Evolutionary conservation across 2,888 invertebrate species (phyloP).

Genomic region (Cheilosia urbana): DNA sequence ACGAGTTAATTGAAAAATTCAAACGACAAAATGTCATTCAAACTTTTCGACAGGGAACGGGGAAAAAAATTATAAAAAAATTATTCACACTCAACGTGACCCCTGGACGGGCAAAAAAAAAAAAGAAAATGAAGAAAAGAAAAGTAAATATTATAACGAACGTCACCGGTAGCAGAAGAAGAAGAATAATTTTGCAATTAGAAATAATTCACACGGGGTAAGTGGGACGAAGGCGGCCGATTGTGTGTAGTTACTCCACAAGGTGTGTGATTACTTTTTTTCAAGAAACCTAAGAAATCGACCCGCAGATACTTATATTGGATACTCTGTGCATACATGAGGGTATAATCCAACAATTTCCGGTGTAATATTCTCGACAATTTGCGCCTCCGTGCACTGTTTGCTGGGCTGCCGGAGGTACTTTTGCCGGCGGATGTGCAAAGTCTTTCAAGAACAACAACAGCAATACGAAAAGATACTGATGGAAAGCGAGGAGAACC

Average conservation of each 20-base stretch:
- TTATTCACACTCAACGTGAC: conserved; percentile 54
- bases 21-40: conserved; percentile 61
- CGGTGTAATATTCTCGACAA: conserved; percentile 68
- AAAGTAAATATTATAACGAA: conserved; percentile 1
- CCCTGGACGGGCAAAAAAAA: conserved; percentile 18
- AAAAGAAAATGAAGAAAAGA: conserved; percentile 1
- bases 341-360: conserved; percentile 70
- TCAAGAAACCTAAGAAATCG: conserved; percentile 34
- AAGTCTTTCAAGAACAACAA: conserved; percentile 52
- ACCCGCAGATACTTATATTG: conserved; percentile 38
- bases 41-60: conserved; percentile 6
- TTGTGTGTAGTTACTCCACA: neutral
- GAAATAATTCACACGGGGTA: conserved; percentile 62
- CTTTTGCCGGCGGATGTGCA: conserved; percentile 62
- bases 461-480: conserved; percentile 39
- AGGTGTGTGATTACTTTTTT: conserved; percentile 57
- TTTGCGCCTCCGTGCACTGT: conserved; percentile 24
- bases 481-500: conserved; percentile 35
- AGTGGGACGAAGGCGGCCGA: neutral
- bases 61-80: conserved; percentile 20
- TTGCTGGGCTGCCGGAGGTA: conserved; percentile 42
- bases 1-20: conserved; percentile 53
- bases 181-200: conserved; percentile 66
- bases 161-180: conserved; percentile 6
- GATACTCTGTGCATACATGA: conserved; percentile 32